Percentiles rank a stretch among this genome's conserved stretches.
These are phyloP conservation scores for Cygnus atratus DNA, from an alignment of 2,113 vertebrate genomes.

Conservation along the genomic window DNA sequence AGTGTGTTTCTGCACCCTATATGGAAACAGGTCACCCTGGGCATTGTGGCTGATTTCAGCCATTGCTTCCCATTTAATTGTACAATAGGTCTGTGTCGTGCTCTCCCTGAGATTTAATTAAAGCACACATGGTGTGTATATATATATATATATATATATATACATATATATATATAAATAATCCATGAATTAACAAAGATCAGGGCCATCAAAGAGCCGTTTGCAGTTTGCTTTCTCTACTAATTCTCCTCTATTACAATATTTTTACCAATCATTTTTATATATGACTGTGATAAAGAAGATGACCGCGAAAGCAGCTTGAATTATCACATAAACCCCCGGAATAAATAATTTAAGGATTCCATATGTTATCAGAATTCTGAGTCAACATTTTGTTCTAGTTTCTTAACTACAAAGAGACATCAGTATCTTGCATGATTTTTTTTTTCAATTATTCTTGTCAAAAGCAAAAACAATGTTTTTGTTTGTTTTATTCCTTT, in stretches of 20 bases:
- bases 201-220: not conserved
- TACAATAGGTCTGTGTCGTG: not conserved
- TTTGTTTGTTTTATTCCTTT: not conserved
- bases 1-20: not conserved
- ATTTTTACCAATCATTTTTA: not conserved
- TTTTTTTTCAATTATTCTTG: not conserved
- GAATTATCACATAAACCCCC: not conserved
- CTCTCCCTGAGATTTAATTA: not conserved
- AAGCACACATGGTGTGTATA: not conserved
- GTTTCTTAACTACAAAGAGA: not conserved
- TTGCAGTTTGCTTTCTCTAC: not conserved
- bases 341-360: not conserved
- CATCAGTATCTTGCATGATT: not conserved
- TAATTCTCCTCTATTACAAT: not conserved
- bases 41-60: not conserved
- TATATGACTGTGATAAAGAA: not conserved
- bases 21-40: not conserved
- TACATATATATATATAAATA: not conserved
- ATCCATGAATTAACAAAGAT: not conserved
- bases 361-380: not conserved
- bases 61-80: not conserved
- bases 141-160: not conserved
- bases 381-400: not conserved
- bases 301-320: not conserved
- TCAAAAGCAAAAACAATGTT: not conserved